Evolutionary conservation across 2,888 invertebrate genomes (phyloP).

Genomic region (Parasteatoda lunata): DNA sequence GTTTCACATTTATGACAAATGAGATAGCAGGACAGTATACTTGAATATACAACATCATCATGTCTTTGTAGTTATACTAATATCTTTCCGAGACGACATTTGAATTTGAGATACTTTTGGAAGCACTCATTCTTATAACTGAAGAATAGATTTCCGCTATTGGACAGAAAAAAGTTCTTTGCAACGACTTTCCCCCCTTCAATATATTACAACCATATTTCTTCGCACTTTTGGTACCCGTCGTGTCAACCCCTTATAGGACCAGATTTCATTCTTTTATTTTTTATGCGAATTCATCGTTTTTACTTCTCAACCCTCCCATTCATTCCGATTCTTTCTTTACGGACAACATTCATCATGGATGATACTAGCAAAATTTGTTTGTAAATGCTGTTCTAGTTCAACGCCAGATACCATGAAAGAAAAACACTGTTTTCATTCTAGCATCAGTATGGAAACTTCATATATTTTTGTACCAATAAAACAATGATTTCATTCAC

Average conservation of each 20-base stretch:
- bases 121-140: conserved; percentile 56
- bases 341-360: conserved; percentile 63
- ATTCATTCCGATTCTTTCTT: conserved; percentile 36
- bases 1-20: conserved; percentile 51
- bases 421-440: too few species aligned
- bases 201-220: conserved; percentile 67
- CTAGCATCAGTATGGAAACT: too few species aligned
- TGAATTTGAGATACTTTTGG: conserved; percentile 64
- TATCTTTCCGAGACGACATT: conserved; percentile 61
- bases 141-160: conserved; percentile 64
- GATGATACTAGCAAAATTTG: conserved; percentile 57
- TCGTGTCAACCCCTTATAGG: conserved; percentile 59
- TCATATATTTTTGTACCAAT: too few species aligned
- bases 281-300: conserved; percentile 11
- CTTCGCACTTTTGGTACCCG: conserved; percentile 47
- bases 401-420: conserved; percentile 42
- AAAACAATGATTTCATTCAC: too few species aligned
- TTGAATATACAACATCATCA: conserved; percentile 53
- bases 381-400: conserved; percentile 59
- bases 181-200: conserved; percentile 57
- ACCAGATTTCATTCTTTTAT: conserved; percentile 28
- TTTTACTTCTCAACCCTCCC: conserved; percentile 28
- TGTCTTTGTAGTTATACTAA: conserved; percentile 62
- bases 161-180: conserved; percentile 52
- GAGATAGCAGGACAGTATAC: conserved; percentile 24